Base-by-base conservation (phyloP, 23 tunicate genomes). In the Aplidium turbinatum region DNA sequence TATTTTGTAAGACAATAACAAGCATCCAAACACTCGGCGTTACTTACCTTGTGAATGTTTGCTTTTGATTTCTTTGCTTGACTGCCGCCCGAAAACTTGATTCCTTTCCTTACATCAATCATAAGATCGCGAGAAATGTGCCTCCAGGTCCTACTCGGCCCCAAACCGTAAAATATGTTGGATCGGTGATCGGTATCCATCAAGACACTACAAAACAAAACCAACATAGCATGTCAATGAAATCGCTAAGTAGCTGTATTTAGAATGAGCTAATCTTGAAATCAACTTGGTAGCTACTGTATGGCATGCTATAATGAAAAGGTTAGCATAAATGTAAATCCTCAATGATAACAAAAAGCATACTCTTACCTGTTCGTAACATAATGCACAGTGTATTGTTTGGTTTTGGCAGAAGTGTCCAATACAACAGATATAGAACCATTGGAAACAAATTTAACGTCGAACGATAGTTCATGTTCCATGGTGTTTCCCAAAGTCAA, bases 331-430 rank as follows among this genome's bases (percentile, higher is more conserved):
- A 16, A 9, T 42, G 11, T 9, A 42, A 42, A 42, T 16, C 16
- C 16, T 16, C 13, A 54, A 54, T n/a, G 60, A 54, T 11, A 25
- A 16, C 19, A 6, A 11, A 18, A 54, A 54, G 6, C 6, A 29
- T 4, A 6, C 7, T 28, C 72, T 7, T 68, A 91, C 97, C 65
- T 77, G 75, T 68, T 79, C 2, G 97, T 84, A 0, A 79, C 47
- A 54, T 91, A 91, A 54, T 84, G 90, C 1, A 91, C 84, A 2
- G 84, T 64, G 71, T 84, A 91, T 46, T 78, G 86, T 42, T 91
- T 84, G 19, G 33, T 33, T 47, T 66, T 84, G 1, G 53, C 97
- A 20, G 70, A 46, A 28, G 86, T 70, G 21, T 91, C 97, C 53
- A 91, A 26, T 3, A 80, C 65, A 22, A 91, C 85, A 0, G 86